Evolutionary conservation across 2,113 vertebrate genomes (phyloP).

Genomic region (Protomyctophum bolini): DNA sequence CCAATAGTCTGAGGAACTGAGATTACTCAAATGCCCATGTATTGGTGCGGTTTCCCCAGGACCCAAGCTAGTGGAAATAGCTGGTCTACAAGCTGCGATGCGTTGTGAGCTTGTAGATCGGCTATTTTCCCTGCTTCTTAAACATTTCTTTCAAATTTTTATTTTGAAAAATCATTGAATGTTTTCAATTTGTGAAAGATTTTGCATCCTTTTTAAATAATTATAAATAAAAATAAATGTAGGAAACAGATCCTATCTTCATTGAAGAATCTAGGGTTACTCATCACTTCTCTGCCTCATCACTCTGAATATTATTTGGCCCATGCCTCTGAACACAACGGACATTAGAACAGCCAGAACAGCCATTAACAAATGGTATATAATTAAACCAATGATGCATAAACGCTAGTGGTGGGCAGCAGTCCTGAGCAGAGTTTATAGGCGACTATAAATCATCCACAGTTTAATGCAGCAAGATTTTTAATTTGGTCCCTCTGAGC

Average conservation of each 20-base stretch:
- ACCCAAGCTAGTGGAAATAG: too few relatives aligned
- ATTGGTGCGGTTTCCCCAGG: too few relatives aligned
- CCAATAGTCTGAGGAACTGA: too few relatives aligned
- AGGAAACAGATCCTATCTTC: too few relatives aligned
- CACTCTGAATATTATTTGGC: slow-evolving; percentile 26
- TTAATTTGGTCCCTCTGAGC: slow-evolving; percentile 58
- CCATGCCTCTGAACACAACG: background rate
- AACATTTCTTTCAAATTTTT: too few relatives aligned
- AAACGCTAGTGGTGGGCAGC: slow-evolving; percentile 38
- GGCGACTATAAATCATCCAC: slow-evolving; percentile 63
- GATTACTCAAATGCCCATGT: too few relatives aligned
- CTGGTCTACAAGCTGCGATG: too few relatives aligned
- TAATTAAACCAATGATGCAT: slow-evolving; percentile 59
- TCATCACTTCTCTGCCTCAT: slow-evolving; percentile 24
- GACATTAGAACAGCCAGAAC: slow-evolving; percentile 11
- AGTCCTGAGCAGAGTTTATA: slow-evolving; percentile 51
- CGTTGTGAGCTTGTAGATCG: background rate
- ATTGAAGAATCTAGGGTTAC: background rate
- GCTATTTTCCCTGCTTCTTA: too few relatives aligned
- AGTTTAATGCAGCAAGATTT: slow-evolving; percentile 62
- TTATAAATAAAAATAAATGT: too few relatives aligned
- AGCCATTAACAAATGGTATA: slow-evolving; percentile 51
- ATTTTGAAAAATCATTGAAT: too few relatives aligned
- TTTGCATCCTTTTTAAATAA: too few relatives aligned
- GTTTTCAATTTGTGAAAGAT: too few relatives aligned